Conservation (phyloP, 2,888 invertebrate genomes). For the Villa cingulata region DNA sequence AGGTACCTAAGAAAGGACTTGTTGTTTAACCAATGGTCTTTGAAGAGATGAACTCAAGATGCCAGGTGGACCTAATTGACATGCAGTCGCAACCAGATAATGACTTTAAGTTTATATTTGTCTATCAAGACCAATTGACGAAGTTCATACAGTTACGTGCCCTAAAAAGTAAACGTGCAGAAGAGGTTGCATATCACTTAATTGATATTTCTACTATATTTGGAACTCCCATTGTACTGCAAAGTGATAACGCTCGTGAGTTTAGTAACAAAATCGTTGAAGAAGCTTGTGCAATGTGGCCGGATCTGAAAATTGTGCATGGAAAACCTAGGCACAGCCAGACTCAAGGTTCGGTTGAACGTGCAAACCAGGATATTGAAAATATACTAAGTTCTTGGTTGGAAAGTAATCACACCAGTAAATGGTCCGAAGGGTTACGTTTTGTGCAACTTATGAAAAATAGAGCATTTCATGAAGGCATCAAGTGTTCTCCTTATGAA, state of each 20-base stretch:
- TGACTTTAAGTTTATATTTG: slow-evolving; percentile 26
- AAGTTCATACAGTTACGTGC: slow-evolving; percentile 29
- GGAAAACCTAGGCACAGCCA: slow-evolving; percentile 24
- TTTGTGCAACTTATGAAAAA: slow-evolving; percentile 35
- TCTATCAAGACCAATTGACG: slow-evolving; percentile 22
- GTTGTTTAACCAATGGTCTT: slow-evolving; percentile 3
- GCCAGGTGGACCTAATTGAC: slow-evolving; percentile 30
- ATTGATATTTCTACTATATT: slow-evolving; percentile 18
- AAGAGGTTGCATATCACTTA: slow-evolving; percentile 26
- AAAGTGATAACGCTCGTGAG: slow-evolving; percentile 16
- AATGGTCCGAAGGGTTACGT: slow-evolving; percentile 30
- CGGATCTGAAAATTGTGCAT: slow-evolving; percentile 15
- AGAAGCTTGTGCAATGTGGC: slow-evolving; percentile 19
- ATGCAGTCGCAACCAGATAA: slow-evolving; percentile 24
- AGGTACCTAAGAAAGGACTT: too few species aligned
- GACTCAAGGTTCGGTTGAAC: slow-evolving; percentile 25
- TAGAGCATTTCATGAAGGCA: slow-evolving; percentile 26
- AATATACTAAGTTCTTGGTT: slow-evolving; percentile 30
- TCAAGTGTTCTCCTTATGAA: slow-evolving; percentile 26
- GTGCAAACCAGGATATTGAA: slow-evolving; percentile 22
- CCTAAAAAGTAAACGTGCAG: slow-evolving; percentile 24
- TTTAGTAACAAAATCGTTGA: slow-evolving; percentile 14
- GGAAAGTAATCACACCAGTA: slow-evolving; percentile 15
- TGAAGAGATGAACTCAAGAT: slow-evolving; percentile 21
- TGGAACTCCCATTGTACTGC: slow-evolving; percentile 15